Conservation (phyloP, 2,113 vertebrate species). For the Psittacus erithacus region DNA sequence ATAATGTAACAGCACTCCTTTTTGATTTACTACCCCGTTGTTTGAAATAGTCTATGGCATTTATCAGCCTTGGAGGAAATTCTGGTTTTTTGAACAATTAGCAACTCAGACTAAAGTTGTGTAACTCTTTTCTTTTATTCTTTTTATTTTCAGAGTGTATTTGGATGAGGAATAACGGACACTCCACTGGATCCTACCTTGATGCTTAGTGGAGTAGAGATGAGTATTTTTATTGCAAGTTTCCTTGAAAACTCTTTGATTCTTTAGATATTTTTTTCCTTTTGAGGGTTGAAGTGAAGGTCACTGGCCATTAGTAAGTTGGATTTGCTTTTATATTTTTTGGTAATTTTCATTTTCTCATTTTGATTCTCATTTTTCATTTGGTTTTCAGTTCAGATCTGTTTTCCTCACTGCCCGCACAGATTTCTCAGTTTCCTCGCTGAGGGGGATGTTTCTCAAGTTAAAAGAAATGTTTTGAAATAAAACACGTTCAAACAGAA, state of each 20-base stretch:
- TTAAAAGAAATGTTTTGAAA: not conserved
- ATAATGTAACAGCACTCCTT: constrained; percentile 7
- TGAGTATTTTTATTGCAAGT: not conserved
- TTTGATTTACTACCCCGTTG: constrained; percentile 29
- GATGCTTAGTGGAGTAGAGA: not conserved
- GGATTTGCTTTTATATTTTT: not conserved
- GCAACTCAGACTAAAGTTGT: not conserved
- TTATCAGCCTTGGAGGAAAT: constrained; percentile 48
- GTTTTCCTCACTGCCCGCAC: not conserved
- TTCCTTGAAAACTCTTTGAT: not conserved
- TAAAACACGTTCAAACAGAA: not conserved
- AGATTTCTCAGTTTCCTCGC: not conserved
- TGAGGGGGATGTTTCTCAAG: not conserved
- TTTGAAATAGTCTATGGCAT: constrained; percentile 21
- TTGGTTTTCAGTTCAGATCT: not conserved
- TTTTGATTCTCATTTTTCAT: not conserved
- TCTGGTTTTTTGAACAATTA: constrained; percentile 44
- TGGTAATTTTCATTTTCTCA: not conserved
- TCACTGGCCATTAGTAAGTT: not conserved
- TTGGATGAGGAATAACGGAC: not conserved
- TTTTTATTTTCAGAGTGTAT: not conserved
- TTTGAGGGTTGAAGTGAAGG: not conserved
- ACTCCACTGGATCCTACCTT: not conserved
- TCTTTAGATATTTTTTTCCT: not conserved
- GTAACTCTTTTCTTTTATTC: not conserved